phyloP scores from a whole-genome alignment of 2,888 invertebrate species.

The Pseudococcus longispinus region DNA sequence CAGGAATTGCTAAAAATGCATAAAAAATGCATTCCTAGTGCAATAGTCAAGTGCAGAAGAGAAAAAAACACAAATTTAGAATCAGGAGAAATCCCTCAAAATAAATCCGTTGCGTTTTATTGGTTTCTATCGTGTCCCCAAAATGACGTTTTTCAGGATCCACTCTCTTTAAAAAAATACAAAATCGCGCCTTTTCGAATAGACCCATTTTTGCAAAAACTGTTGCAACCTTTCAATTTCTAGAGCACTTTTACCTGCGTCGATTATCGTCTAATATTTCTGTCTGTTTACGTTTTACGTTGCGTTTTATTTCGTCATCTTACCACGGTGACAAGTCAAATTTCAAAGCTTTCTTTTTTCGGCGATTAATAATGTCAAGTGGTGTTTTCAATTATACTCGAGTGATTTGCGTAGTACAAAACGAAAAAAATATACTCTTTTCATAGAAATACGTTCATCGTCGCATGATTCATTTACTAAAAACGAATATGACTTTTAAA shows the following conservation, averaged over 20 bases:
- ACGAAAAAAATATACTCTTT: neutral
- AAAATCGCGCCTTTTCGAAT: neutral
- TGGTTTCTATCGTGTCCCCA: too few species aligned
- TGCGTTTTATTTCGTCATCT: neutral
- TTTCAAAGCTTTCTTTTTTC: constrained; percentile 9
- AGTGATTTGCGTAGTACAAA: neutral
- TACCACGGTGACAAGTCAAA: neutral
- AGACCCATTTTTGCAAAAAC: neutral
- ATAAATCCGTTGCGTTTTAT: too few species aligned
- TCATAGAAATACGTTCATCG: neutral
- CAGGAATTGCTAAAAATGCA: too few species aligned
- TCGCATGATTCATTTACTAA: neutral
- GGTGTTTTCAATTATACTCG: constrained; percentile 25
- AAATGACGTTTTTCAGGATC: too few species aligned
- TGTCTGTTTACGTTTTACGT: neutral
- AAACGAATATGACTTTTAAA: constrained; percentile 16
- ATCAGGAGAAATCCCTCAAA: too few species aligned
- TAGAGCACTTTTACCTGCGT: too few species aligned
- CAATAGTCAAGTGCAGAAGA: too few species aligned
- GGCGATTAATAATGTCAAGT: neutral
- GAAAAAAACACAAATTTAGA: too few species aligned
- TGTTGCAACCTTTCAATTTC: neutral
- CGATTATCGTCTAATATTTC: too few species aligned
- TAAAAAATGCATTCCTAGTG: too few species aligned
- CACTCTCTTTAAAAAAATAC: too few species aligned